phyloP scores from a whole-genome alignment of 1,140 invertebrate species.

The Cotesia chilonis region DNA sequence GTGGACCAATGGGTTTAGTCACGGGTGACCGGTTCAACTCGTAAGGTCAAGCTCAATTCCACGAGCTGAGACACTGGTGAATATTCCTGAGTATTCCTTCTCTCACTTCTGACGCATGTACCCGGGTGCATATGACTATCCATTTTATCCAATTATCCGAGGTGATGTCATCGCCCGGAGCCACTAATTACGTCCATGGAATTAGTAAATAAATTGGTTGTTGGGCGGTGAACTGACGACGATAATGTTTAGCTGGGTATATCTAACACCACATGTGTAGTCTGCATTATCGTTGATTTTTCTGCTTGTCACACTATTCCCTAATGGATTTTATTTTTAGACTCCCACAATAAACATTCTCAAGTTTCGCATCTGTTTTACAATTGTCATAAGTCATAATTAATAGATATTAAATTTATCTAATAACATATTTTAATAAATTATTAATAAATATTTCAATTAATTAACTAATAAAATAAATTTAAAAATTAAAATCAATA shows the following conservation, averaged over 20 bases:
- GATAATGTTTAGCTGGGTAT: not conserved
- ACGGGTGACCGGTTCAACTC: conserved; percentile 37
- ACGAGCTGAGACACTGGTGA: conserved; percentile 26
- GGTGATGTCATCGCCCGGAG: conserved; percentile 38
- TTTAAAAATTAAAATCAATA: too few species aligned
- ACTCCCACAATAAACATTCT: conserved; percentile 27
- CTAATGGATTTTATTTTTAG: conserved; percentile 34
- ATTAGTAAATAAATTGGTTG: conserved; percentile 37
- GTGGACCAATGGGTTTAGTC: conserved; percentile 15
- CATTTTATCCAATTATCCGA: conserved; percentile 41
- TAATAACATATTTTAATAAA: too few species aligned
- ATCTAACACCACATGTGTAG: not conserved
- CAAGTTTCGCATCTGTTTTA: not conserved
- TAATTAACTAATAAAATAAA: too few species aligned
- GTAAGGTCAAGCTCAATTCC: conserved; percentile 40
- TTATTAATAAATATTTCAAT: too few species aligned
- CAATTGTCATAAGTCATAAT: conserved; percentile 4
- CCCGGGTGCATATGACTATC: conserved; percentile 29
- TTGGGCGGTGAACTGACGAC: conserved; percentile 6
- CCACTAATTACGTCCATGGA: conserved; percentile 39
- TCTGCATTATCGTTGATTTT: conserved; percentile 14
- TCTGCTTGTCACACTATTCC: conserved; percentile 29
- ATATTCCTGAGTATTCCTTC: not conserved
- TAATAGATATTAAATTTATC: too few species aligned
- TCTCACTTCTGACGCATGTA: conserved; percentile 16